Percentiles rank a stretch among this genome's conserved stretches.
Conservation (phyloP, 2,888 invertebrate genomes). For the Thumatha senex region DNA sequence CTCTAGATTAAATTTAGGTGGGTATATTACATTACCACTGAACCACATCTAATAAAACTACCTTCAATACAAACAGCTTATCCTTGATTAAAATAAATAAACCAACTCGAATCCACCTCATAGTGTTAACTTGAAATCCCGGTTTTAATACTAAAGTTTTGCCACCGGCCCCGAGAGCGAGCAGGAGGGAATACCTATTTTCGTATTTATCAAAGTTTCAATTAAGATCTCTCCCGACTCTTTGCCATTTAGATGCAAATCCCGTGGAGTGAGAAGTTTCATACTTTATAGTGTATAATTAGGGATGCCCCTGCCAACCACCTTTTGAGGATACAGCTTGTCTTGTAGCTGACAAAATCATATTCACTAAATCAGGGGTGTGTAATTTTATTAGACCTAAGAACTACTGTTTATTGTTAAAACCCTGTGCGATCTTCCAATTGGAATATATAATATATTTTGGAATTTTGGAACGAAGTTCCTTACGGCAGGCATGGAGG, state of each 20-base stretch:
- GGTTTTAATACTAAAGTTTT: constrained; percentile 49
- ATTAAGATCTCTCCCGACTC: constrained; percentile 63
- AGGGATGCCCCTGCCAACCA: constrained; percentile 27
- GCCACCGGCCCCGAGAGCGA: constrained; percentile 17
- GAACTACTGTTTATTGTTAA: too few species aligned
- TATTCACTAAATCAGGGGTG: background rate
- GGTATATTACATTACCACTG: background rate
- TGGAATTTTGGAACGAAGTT: too few species aligned
- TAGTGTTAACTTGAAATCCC: constrained; percentile 39
- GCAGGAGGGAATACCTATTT: constrained; percentile 23
- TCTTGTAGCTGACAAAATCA: background rate
- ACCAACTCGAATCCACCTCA: constrained; percentile 8
- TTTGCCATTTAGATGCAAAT: constrained; percentile 77
- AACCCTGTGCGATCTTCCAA: too few species aligned
- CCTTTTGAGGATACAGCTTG: background rate
- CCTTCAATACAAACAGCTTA: background rate
- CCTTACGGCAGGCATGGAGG: too few species aligned
- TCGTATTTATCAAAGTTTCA: constrained; percentile 71
- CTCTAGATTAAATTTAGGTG: too few species aligned
- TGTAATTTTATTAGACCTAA: background rate
- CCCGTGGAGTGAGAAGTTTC: constrained; percentile 46
- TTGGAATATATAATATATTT: too few species aligned
- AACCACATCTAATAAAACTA: background rate
- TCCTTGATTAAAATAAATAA: constrained; percentile 9
- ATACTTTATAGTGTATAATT: constrained; percentile 43